These are phyloP conservation scores for Ctenicera cuprea DNA, from an alignment of 2,888 invertebrate species.

Conservation along the genomic window DNA sequence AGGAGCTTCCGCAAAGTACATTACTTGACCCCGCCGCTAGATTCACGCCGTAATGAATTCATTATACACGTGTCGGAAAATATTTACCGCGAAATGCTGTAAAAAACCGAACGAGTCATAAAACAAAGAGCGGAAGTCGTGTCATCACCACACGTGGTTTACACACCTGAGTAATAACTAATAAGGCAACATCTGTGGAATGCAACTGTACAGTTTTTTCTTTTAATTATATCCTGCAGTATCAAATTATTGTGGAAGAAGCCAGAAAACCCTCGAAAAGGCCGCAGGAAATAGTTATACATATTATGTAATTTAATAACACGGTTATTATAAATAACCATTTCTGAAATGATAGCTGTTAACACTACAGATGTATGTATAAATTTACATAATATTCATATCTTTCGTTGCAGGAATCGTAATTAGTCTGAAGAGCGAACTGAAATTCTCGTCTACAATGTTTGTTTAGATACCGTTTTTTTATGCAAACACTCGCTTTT, in stretches of 20 bases:
- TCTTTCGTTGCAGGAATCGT: too few species aligned
- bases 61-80: conserved; percentile 34
- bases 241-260: background rate
- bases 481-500: too few species aligned
- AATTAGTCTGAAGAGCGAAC: too few species aligned
- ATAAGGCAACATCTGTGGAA: conserved; percentile 12
- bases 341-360: too few species aligned
- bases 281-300: too few species aligned
- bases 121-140: conserved; percentile 27
- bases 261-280: background rate
- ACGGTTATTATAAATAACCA: too few species aligned
- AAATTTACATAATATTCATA: too few species aligned
- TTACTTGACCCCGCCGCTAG: conserved; percentile 33
- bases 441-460: too few species aligned
- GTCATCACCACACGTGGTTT: background rate
- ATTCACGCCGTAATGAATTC: conserved; percentile 33
- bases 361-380: too few species aligned
- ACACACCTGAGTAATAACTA: conserved; percentile 25
- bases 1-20: conserved; percentile 22
- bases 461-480: too few species aligned
- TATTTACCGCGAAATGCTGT: conserved; percentile 15
- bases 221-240: conserved; percentile 1
- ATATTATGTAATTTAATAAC: too few species aligned
- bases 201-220: background rate
- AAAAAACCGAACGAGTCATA: background rate